phyloP scores from a whole-genome alignment of 1,140 invertebrate genomes.

The Andrena cerasifolii region DNA sequence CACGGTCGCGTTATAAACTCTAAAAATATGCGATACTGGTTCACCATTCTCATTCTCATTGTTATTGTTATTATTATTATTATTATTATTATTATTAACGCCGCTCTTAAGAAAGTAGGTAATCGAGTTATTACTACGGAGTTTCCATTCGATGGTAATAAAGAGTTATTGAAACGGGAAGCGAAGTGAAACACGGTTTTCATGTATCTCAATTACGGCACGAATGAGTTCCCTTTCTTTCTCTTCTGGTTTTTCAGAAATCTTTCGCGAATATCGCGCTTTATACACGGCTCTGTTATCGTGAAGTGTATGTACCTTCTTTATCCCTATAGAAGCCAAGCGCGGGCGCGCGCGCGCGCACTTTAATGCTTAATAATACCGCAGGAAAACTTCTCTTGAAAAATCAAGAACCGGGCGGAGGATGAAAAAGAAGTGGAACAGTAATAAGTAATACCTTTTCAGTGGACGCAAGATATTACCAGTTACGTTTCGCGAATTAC shows the following conservation, averaged over 20 bases:
- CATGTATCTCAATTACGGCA: slow-evolving; percentile 34
- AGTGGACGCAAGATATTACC: not conserved
- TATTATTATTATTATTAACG: not conserved
- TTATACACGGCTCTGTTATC: slow-evolving; percentile 30
- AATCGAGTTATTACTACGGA: not conserved
- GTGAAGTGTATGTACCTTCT: slow-evolving; percentile 18
- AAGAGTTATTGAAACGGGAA: slow-evolving; percentile 7
- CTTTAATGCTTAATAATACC: slow-evolving; percentile 34
- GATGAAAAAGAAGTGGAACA: not conserved
- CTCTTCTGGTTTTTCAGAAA: not conserved
- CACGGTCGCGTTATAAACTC: not conserved
- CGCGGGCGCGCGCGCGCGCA: not conserved
- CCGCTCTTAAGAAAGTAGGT: not conserved
- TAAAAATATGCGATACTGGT: not conserved
- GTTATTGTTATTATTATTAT: not conserved
- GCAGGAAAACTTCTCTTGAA: slow-evolving; percentile 18
- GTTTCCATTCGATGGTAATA: not conserved
- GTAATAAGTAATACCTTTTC: slow-evolving; percentile 8
- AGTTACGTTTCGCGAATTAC: not conserved
- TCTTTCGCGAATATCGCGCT: slow-evolving; percentile 28
- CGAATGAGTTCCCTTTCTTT: not conserved
- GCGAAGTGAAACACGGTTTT: slow-evolving; percentile 24
- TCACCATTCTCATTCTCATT: not conserved
- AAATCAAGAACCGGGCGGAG: slow-evolving; percentile 34
- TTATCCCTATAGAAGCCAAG: slow-evolving; percentile 33